A percentile compares a stretch with the other conserved stretches of the same genome.
Evolutionary conservation across 2,113 vertebrate species (phyloP).

Genomic region (Misgurnus mizolepis): DNA sequence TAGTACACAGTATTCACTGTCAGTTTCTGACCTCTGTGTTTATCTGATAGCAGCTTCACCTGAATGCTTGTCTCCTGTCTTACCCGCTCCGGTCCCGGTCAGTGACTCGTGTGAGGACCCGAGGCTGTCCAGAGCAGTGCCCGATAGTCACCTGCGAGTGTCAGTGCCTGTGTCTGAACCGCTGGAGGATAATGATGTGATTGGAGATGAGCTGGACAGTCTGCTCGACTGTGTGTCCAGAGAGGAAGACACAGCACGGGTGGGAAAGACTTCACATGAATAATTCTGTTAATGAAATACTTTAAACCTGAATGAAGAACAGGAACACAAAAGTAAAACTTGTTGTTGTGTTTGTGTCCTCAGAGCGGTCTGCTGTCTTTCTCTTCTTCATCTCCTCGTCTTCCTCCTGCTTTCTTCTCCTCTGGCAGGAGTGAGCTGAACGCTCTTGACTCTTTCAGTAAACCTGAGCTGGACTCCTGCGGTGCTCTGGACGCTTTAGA

Average conservation of each 20-base stretch:
- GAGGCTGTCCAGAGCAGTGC: conserved; percentile 47
- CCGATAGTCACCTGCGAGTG: conserved; percentile 62
- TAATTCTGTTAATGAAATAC: too few relatives aligned
- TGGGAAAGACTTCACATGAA: conserved; percentile 56
- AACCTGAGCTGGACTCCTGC: conserved; percentile 12
- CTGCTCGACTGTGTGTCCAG: conserved; percentile 82
- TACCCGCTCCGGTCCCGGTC: conserved; percentile 56
- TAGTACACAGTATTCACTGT: not conserved
- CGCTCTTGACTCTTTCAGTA: conserved; percentile 76
- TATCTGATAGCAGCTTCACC: conserved; percentile 50
- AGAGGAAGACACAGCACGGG: conserved; percentile 70
- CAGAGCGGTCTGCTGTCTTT: conserved; percentile 56
- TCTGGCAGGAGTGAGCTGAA: conserved; percentile 58
- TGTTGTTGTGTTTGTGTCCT: too few relatives aligned
- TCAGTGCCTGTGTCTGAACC: conserved; percentile 71
- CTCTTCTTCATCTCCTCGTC: conserved; percentile 78
- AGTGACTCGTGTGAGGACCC: conserved; percentile 62
- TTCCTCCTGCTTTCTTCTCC: conserved; percentile 78
- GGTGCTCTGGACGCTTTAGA: conserved; percentile 73
- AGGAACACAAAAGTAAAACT: too few relatives aligned
- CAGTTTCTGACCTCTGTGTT: not conserved
- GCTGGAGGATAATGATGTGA: conserved; percentile 83
- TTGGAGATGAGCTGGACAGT: conserved; percentile 89
- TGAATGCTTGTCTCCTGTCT: conserved; percentile 64
- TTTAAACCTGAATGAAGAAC: too few relatives aligned